Evolutionary conservation across 1,140 invertebrate species (phyloP), one percentile per base, ranked within the genome.

Genomic region (Schlechtendalia chinensis): DNA sequence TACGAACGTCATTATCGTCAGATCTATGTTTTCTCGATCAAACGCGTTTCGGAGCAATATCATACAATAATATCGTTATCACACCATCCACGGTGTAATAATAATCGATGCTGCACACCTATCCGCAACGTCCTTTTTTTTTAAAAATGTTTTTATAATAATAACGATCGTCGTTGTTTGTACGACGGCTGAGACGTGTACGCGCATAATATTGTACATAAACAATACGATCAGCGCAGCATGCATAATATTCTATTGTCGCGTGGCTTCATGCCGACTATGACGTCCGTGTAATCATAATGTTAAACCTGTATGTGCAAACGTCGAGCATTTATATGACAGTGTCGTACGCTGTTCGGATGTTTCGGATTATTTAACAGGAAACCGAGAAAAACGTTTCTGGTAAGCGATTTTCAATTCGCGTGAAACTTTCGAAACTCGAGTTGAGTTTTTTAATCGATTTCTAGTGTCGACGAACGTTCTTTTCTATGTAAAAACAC

Each of bases 261-360:
- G 39, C 22, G 39, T 47, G n/a, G n/a, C n/a, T 69, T 22, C 47
- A 69, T 47, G 39, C n/a, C n/a, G 54, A 58, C 22, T 22, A 47
- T 69, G 32, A 16, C 22, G 63, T 45, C n/a, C 65, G 65, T 69
- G 65, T 69, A 47, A 69, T 69, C 47, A 45, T 47, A 24, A 47
- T 69, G 47, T 39, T 47, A 17, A 69, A 69, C 47, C n/a, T 69
- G 22, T 59, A 17, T 32, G 29, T 11, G 61, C 47, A 47, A 69
- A 69, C 22, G 45, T 69, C 4, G n/a, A 67, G 45, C 39, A 45
- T 16, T 12, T 45, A 32, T n/a, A 29, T 10, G 29, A 65, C 29
- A 27, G 5, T 16, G 14, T 29, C 27, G 27, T 29, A 8, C 16
- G 8, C 56, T 56, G n/a, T 10, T 56, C 22, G 27, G 17, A 32